Percentiles rank a stretch among this genome's conserved stretches.
Conservation (phyloP, 2,113 vertebrate genomes). For the Hippocampus barbouri region DNA sequence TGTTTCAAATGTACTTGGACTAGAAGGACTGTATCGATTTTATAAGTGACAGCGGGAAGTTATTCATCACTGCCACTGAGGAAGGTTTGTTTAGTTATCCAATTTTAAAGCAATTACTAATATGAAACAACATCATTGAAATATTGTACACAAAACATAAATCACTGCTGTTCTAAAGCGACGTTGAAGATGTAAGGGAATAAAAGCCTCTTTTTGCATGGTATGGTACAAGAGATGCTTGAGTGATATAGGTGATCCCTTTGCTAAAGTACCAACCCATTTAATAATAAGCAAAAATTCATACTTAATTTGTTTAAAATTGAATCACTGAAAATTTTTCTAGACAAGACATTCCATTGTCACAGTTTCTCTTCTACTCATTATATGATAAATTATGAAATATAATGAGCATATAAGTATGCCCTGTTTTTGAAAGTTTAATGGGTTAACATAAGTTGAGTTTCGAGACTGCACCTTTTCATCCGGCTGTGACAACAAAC, state of each 20-base stretch:
- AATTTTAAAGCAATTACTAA: not conserved
- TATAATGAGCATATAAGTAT: too few species aligned
- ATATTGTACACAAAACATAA: not conserved
- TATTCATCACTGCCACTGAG: not conserved
- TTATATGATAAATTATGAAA: too few species aligned
- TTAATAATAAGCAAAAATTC: too few species aligned
- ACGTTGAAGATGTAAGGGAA: not conserved
- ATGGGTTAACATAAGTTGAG: not conserved
- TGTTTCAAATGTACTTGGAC: not conserved
- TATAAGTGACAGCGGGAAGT: constrained; percentile 21
- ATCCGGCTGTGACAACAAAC: not conserved
- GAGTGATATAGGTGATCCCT: not conserved
- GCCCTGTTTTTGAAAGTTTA: not conserved
- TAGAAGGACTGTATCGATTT: not conserved
- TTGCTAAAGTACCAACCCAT: too few species aligned
- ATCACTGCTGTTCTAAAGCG: too few species aligned
- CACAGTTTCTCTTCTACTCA: too few species aligned
- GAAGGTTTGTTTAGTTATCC: not conserved
- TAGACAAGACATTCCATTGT: too few species aligned
- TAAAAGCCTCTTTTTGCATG: not conserved
- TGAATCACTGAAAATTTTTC: too few species aligned
- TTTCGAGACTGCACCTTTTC: not conserved
- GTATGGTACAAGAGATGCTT: not conserved
- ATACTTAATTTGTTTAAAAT: too few species aligned
- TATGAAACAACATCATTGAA: not conserved